A percentile compares a stretch with the other conserved stretches of the same genome.
Conservation (phyloP, 2,797 vertebrate species). For the Enteromius fasciolatus region DNA sequence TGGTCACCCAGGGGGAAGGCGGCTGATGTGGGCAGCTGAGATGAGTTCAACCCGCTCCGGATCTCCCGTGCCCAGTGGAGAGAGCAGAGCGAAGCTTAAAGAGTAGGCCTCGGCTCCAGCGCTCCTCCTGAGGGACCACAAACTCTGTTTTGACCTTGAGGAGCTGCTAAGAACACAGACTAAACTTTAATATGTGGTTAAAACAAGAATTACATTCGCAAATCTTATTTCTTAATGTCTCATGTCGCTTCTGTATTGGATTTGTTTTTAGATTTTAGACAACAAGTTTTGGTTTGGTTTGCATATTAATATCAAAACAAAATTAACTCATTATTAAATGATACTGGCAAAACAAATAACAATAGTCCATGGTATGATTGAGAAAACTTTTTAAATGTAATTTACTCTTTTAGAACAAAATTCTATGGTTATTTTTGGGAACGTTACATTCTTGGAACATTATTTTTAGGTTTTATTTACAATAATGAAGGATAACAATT, state of each 20-base stretch:
- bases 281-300: background rate
- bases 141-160: constrained; percentile 58
- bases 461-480: background rate
- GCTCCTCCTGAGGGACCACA: constrained; percentile 33
- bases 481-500: background rate
- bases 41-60: constrained; percentile 57
- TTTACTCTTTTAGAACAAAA: background rate
- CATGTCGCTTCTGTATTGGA: background rate
- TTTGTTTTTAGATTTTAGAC: background rate
- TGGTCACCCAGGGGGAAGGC: constrained; percentile 68
- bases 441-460: background rate
- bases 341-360: background rate
- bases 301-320: background rate
- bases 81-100: constrained; percentile 34
- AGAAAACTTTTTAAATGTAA: background rate
- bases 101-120: constrained; percentile 23
- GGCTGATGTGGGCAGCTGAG: constrained; percentile 69
- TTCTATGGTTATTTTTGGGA: background rate
- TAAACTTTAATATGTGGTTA: constrained; percentile 43
- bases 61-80: constrained; percentile 51
- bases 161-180: constrained; percentile 63
- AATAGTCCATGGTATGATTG: background rate
- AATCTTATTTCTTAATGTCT: background rate
- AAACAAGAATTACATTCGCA: background rate
- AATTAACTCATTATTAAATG: background rate